These are phyloP conservation scores for Ptilonorhynchus violaceus DNA, from an alignment of 2,113 vertebrate genomes.

Conservation along the genomic window DNA sequence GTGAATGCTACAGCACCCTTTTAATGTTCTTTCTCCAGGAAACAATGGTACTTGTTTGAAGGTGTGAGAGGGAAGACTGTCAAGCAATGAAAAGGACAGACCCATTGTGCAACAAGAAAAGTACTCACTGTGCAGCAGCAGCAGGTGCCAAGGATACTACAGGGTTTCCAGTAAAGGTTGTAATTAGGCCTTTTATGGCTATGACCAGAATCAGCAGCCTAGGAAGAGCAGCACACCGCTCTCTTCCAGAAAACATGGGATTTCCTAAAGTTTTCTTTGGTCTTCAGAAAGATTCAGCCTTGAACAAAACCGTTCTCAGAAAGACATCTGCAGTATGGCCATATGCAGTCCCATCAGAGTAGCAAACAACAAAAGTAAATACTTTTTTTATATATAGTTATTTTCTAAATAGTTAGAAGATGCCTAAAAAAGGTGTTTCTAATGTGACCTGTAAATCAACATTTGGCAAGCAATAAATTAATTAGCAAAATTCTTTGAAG, in stretches of 20 bases:
- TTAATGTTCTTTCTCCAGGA: background rate
- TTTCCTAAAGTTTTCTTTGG: background rate
- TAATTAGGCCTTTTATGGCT: background rate
- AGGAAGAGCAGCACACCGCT: background rate
- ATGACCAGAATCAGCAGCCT: background rate
- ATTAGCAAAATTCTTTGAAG: background rate
- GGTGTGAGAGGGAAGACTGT: background rate
- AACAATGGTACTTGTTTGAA: background rate
- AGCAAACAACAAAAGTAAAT: background rate
- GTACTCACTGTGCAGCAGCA: background rate
- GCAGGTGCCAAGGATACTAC: background rate
- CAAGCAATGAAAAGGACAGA: background rate
- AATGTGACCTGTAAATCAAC: background rate
- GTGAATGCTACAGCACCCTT: conserved; percentile 8
- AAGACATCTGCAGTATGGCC: background rate
- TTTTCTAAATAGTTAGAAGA: background rate
- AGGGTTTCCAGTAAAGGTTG: background rate
- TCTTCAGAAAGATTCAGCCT: background rate
- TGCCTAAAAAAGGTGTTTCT: background rate
- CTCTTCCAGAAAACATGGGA: background rate
- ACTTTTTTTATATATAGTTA: background rate
- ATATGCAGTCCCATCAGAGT: background rate
- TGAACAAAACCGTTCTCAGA: background rate
- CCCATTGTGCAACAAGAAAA: background rate
- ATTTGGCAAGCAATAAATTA: background rate